Percentiles rank a stretch among this genome's conserved stretches.
Evolutionary conservation across 2,888 invertebrate species (phyloP).

Genomic region (Coelogynopora nodosa): DNA sequence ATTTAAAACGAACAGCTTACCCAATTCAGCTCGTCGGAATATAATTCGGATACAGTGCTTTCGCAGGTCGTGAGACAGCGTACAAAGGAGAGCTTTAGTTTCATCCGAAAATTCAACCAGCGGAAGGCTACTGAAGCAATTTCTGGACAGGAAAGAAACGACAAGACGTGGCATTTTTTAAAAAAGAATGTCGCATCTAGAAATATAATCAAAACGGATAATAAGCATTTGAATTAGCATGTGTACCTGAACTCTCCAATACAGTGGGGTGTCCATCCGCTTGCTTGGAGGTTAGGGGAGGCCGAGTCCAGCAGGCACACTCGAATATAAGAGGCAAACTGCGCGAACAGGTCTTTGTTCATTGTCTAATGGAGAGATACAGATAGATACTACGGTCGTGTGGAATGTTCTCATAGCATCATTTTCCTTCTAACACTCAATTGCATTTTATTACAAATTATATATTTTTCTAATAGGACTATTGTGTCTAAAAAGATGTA

Average conservation of each 20-base stretch:
- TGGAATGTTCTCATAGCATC: too few relatives aligned
- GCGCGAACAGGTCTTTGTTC: background rate
- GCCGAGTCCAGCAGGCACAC: background rate
- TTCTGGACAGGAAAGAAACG: background rate
- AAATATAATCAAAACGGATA: too few relatives aligned
- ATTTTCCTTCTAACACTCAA: too few relatives aligned
- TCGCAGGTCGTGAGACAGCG: background rate
- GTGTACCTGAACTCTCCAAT: background rate
- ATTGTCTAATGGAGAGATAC: background rate
- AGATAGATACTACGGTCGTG: too few relatives aligned
- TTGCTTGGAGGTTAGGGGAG: background rate
- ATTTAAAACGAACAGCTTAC: too few relatives aligned
- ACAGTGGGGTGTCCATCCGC: conserved; percentile 10
- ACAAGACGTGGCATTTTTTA: too few relatives aligned
- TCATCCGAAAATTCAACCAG: background rate
- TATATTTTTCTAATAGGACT: too few relatives aligned
- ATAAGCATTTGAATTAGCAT: background rate
- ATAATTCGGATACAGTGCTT: background rate
- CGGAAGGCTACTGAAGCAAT: background rate
- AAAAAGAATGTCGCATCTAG: too few relatives aligned
- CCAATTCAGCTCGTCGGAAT: background rate
- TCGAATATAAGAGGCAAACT: background rate
- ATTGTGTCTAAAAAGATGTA: too few relatives aligned
- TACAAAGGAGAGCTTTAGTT: background rate
- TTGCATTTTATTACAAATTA: too few relatives aligned